Evolutionary conservation across 2,888 invertebrate species (phyloP), one percentile per base, ranked within the genome.

Genomic region (Drosophila kambysellisi): DNA sequence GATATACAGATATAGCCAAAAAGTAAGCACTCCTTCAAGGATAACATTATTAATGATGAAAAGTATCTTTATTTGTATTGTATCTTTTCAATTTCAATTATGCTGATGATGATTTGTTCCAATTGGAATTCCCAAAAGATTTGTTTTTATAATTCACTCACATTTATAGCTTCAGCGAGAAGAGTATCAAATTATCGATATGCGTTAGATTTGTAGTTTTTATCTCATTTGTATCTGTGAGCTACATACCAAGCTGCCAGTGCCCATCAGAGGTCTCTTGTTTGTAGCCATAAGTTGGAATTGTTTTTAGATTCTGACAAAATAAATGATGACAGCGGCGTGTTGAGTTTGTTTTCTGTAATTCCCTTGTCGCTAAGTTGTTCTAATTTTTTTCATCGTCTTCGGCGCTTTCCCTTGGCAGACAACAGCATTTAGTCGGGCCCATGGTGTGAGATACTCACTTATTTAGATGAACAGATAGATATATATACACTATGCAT

Each of bases 271-370:
- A 60, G n/a, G 69, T 82, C 61, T 85, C 86, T 89, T 86, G 83
- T 89, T 85, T 84, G 89, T 65, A 89, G 89, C 82, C 87, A 89
- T 89, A 89, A 87, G 82, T 84, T 84, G 88, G 67, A 88, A 88
- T 88, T 85, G 89, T 85, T 85, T 80, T 84, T 84, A 81, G 79
- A 79, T 73, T 66, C 83, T 74, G 88, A 89, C 86, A 86, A 86
- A 88, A 88, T 90, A 88, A 88, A 88, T 88, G 90, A 90, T 90
- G 90, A 90, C 87, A 90, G 88, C 87, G 76, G 79, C 85, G 78
- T 70, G 81, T 81, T 79, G 73, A 81, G 79, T 76, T 80, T 71
- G 66, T 77, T 77, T 63, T 77, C 79, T 61, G 57, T 81, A 69
- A 80, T 70, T 79, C 74, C 79, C 72, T 67, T 81, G 83, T 73